phyloP scores from a whole-genome alignment of 1,140 invertebrate genomes.

The Coelopa frigida region DNA sequence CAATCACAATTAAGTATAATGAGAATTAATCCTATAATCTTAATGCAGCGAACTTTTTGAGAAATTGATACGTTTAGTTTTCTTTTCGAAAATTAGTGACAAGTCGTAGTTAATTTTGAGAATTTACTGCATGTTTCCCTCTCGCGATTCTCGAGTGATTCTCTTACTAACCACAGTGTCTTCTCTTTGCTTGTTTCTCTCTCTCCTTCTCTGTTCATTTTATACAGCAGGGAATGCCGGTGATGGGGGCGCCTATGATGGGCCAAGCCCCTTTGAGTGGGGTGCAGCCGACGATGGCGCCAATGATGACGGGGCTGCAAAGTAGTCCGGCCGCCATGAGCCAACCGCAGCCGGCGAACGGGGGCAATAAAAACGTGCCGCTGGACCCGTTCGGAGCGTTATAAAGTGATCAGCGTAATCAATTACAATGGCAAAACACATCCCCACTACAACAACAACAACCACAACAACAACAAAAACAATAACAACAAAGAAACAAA shows the following conservation, averaged over 20 bases:
- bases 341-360: conserved; percentile 36
- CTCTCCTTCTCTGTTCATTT: background rate
- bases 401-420: conserved; percentile 21
- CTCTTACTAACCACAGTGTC: conserved; percentile 4
- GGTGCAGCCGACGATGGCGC: conserved; percentile 40
- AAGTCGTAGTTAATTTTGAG: too few relatives aligned
- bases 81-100: too few relatives aligned
- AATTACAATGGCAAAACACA: background rate
- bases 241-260: conserved; percentile 35
- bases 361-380: conserved; percentile 37
- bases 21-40: too few relatives aligned
- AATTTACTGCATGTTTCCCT: too few relatives aligned
- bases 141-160: too few relatives aligned
- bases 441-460: too few relatives aligned
- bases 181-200: conserved; percentile 4
- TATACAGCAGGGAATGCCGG: conserved; percentile 40
- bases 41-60: too few relatives aligned
- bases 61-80: too few relatives aligned
- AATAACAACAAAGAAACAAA: conserved; percentile 3
- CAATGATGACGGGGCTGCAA: conserved; percentile 23
- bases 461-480: conserved; percentile 6
- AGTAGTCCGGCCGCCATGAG: conserved; percentile 34
- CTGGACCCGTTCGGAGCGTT: conserved; percentile 45
- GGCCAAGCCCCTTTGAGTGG: conserved; percentile 44
- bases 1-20: too few relatives aligned